Evolutionary conservation across 2,797 vertebrate genomes (phyloP).

Genomic region (Bovichtus variegatus): DNA sequence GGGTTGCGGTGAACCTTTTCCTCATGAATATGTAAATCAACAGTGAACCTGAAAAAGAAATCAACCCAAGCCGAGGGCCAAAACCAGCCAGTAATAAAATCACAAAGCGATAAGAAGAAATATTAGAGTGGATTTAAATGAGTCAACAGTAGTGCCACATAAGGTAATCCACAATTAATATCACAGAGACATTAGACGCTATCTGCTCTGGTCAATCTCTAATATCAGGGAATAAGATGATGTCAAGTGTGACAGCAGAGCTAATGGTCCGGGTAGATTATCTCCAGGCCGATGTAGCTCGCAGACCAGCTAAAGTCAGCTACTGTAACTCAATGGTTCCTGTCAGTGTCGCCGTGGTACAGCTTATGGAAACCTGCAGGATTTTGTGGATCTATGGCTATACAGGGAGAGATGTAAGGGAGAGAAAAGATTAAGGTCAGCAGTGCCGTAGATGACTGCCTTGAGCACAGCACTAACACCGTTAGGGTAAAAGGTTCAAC

Average conservation of each 20-base stretch:
- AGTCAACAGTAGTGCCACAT: constrained; percentile 59
- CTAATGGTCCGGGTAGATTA: constrained; percentile 72
- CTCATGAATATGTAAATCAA: constrained; percentile 76
- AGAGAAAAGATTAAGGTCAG: constrained; percentile 34
- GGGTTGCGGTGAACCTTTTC: constrained; percentile 59
- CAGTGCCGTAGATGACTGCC: not conserved
- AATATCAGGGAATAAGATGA: constrained; percentile 68
- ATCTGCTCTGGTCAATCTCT: constrained; percentile 66
- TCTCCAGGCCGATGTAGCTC: constrained; percentile 59
- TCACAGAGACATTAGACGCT: constrained; percentile 65
- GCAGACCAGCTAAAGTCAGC: constrained; percentile 51
- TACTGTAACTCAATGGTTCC: constrained; percentile 37
- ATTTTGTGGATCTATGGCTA: constrained; percentile 44
- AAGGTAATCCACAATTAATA: constrained; percentile 75
- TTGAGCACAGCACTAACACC: constrained; percentile 4
- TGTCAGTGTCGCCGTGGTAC: constrained; percentile 53
- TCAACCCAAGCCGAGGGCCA: constrained; percentile 59
- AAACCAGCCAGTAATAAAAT: constrained; percentile 65
- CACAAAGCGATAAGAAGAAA: constrained; percentile 64
- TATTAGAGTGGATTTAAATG: constrained; percentile 60
- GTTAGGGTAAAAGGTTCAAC: not conserved
- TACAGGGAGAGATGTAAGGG: constrained; percentile 23
- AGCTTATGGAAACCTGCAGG: constrained; percentile 41
- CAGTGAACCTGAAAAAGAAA: constrained; percentile 61
- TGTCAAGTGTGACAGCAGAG: constrained; percentile 68